phyloP scores from a whole-genome alignment of 2,797 vertebrate genomes.

The Sebastes cheni region DNA sequence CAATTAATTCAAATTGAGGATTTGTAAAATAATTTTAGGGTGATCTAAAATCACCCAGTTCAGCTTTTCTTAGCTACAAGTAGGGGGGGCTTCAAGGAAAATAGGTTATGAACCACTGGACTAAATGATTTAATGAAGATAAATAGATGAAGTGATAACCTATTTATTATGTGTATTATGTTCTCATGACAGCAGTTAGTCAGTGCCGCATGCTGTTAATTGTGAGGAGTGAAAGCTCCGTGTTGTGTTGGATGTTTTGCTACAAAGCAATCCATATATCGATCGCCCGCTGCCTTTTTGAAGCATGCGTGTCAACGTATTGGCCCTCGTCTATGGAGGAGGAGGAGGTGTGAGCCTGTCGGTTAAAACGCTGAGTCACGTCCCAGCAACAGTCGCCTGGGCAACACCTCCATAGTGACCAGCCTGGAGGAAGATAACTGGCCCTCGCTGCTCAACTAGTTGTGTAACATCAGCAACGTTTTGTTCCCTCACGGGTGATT shows the following conservation, averaged over 20 bases:
- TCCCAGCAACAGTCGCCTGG: constrained; percentile 66
- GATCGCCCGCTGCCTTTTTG: constrained; percentile 7
- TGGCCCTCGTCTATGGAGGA: background rate
- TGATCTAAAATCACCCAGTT: too few relatives aligned
- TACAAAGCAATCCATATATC: constrained; percentile 14
- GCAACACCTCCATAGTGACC: constrained; percentile 68
- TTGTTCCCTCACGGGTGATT: constrained; percentile 16
- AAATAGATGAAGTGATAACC: background rate
- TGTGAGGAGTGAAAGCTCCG: background rate
- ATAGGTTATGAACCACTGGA: too few relatives aligned
- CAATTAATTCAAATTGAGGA: too few relatives aligned
- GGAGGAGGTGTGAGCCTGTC: constrained; percentile 22
- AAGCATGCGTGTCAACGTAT: constrained; percentile 23
- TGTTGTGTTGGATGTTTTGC: constrained; percentile 26
- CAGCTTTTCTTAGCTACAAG: too few relatives aligned
- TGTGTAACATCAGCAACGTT: constrained; percentile 33
- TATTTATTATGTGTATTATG: background rate
- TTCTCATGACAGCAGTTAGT: background rate
- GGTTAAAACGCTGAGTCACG: constrained; percentile 75
- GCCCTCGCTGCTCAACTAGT: constrained; percentile 11
- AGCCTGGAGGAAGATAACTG: constrained; percentile 43
- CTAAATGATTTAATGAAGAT: background rate
- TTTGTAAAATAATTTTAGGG: too few relatives aligned
- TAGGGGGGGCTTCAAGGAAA: too few relatives aligned
- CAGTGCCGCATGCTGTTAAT: background rate